Evolutionary conservation across 2,888 invertebrate species (phyloP), one percentile per base, ranked within the genome.

Genomic region (Sipha maydis): DNA sequence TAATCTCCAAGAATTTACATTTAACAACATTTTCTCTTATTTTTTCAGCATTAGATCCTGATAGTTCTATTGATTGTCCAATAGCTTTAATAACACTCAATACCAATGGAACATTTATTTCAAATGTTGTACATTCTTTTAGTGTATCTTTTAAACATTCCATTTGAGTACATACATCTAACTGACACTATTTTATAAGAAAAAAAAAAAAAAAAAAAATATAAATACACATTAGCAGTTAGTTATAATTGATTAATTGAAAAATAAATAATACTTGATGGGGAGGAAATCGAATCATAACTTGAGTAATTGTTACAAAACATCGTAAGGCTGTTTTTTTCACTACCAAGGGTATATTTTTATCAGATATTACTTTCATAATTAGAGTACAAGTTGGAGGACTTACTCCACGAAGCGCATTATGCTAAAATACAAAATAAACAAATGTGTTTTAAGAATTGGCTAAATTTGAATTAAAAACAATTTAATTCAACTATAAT

Each of bases 361-460:
- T 91, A 89, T 92, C 91, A 89, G 90, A 89, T 79, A 94, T 92
- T n/a, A 94, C 92, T 90, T 92, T 92, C 91, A 93, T 92, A 83
- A 94, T 91, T 89, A 94, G 92, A 89, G 94, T 93, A 83, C 94
- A 92, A 21, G 94, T 94, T 34, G 94, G 94, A 28, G 94, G 94
- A 90, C 94, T 94, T 90, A 94, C 93, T 78, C 94, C 94, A 90
- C 93, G 92, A 91, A 94, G 92, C 75, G 94, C 94, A 92, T 94
- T 94, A 85, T 92, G 92, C 96, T 94, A 92, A 90, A 89, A 71
- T 28, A 73, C 8, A 56, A 86, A 54, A 67, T 61, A 3, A n/a
- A 48, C 25, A 54, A 69, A 25, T 8, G 3, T 28, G 28, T 69
- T n/a, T n/a, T 7, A 69, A 69, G 3, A 1, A 8, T n/a, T 9